Evolutionary conservation across 1,140 invertebrate species (phyloP), one percentile per base, ranked within the genome.

Genomic region (Diachasma alloeum): DNA sequence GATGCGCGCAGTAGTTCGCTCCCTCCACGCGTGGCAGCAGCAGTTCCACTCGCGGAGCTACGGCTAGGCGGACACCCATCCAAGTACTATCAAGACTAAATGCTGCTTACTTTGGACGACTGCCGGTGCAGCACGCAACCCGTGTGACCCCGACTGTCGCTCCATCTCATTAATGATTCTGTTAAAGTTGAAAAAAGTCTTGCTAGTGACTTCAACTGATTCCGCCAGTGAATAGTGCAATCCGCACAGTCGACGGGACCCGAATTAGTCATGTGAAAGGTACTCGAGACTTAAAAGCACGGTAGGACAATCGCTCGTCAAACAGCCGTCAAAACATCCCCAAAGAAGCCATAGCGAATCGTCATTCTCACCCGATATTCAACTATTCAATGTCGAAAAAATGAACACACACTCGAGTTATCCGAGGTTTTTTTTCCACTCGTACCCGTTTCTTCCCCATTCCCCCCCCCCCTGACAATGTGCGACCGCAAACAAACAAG

Each of bases 401-500:
- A 56, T 36, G 75, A 81, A 79, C 78, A 74, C 73, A 74, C 75
- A 53, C 48, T 53, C 17, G 69, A 76, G 81, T 81, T 79, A 73
- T 78, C 17, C 39, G 48, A 9, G 22, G 37, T 42, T 53, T 53
- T 53, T 53, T 53, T 53, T 53, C 22, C 44, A 15, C 36, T 19
- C 42, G 56, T 10, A 36, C 42, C 68, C 48, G 66, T 72, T 37
- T 69, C 17, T 44, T 5, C 15, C n/a, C n/a, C n/a, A 69, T 37
- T 69, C 17, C 48, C 31, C 31, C 2, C 19, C 26, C 11, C 36
- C 4, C 9, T 68, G 79, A 83, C 86, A 88, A 89, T 88, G 87
- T 88, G 85, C 84, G 86, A 88, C 87, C 87, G 86, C 88, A 89
- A 89, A 89, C 87, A 88, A 90, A 89, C 87, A 88, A 87, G 83